These are phyloP conservation scores for Globicephala melas DNA, from an alignment of 2,113 vertebrate genomes.

Conservation along the genomic window DNA sequence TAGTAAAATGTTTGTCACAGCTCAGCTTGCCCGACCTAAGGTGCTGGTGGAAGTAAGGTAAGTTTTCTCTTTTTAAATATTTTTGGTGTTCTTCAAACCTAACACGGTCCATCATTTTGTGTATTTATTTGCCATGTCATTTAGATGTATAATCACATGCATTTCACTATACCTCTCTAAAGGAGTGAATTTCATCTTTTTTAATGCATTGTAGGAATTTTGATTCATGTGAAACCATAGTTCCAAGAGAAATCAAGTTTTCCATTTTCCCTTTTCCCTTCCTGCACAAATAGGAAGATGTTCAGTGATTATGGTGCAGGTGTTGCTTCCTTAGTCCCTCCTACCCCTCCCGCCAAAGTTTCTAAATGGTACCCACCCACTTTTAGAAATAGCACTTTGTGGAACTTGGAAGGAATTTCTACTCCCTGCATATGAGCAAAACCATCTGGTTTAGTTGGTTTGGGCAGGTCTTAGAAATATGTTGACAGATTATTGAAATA, in stretches of 20 bases:
- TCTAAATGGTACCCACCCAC: background rate
- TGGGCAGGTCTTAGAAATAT: background rate
- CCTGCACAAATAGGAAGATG: background rate
- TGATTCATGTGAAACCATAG: background rate
- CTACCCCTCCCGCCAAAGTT: background rate
- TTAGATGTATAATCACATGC: background rate
- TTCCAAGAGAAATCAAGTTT: background rate
- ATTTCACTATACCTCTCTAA: background rate
- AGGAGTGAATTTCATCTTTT: background rate
- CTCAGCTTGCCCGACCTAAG: background rate
- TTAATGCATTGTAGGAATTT: background rate
- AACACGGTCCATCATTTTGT: background rate
- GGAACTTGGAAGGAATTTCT: conserved; percentile 65
- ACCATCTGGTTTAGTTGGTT: conserved; percentile 60
- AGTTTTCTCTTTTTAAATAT: conserved; percentile 39
- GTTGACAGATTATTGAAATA: background rate
- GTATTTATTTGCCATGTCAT: background rate
- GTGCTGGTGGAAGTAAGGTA: conserved; percentile 58
- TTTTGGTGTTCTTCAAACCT: background rate
- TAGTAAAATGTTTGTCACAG: background rate
- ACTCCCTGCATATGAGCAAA: conserved; percentile 85
- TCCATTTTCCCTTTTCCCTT: background rate
- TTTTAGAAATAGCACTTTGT: conserved; percentile 20
- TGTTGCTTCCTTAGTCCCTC: background rate
- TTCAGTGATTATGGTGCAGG: background rate